Evolutionary conservation across 2,797 vertebrate species (phyloP).

Genomic region (Anguilla anguilla): DNA sequence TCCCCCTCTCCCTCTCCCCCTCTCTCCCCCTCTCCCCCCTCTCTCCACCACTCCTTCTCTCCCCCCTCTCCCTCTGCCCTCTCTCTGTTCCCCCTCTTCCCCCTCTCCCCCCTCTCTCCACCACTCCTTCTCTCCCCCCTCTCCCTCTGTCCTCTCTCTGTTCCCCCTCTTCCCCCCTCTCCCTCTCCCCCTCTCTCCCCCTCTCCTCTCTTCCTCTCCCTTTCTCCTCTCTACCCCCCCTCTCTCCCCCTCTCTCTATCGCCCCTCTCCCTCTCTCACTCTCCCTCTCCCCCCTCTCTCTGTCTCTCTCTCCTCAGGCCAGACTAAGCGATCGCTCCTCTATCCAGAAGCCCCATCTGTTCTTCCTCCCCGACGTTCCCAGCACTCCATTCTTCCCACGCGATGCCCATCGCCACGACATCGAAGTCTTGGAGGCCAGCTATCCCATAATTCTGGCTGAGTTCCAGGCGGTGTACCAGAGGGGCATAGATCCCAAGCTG

Average conservation of each 20-base stretch:
- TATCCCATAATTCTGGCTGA: slow-evolving; percentile 79
- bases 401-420: slow-evolving; percentile 86
- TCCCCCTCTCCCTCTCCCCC: too few relatives aligned
- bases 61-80: too few relatives aligned
- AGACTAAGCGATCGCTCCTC: slow-evolving; percentile 71
- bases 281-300: not conserved
- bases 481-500: slow-evolving; percentile 69
- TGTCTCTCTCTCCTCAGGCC: slow-evolving; percentile 49
- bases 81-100: too few relatives aligned
- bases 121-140: too few relatives aligned
- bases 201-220: too few relatives aligned
- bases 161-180: too few relatives aligned
- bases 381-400: slow-evolving; percentile 84
- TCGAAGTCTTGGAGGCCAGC: slow-evolving; percentile 81
- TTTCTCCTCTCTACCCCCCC: not conserved
- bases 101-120: too few relatives aligned
- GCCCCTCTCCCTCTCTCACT: too few relatives aligned
- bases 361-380: slow-evolving; percentile 85
- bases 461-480: slow-evolving; percentile 77
- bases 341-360: slow-evolving; percentile 84
- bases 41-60: not conserved
- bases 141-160: too few relatives aligned
- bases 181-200: too few relatives aligned
- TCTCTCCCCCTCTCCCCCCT: too few relatives aligned
- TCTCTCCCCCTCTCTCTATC: slow-evolving; percentile 33